Conservation (phyloP, 2,113 vertebrate species). For the Ifrita kowaldi region DNA sequence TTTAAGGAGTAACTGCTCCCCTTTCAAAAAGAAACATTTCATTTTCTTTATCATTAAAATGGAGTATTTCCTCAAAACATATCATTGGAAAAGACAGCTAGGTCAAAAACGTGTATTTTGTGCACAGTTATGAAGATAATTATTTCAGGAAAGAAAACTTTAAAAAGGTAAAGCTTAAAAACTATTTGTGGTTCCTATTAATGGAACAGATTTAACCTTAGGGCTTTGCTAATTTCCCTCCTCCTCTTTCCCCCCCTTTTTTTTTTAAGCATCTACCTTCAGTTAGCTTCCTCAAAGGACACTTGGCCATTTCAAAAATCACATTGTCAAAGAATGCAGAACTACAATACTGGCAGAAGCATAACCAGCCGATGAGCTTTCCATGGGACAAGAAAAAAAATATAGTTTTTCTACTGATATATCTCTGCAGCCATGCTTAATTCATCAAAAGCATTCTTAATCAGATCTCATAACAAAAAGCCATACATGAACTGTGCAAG, state of each 20-base stretch:
- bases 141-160: constrained; percentile 12
- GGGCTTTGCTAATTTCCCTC: constrained; percentile 17
- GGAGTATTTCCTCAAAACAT: background rate
- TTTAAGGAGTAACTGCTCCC: background rate
- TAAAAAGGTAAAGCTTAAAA: background rate
- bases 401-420: background rate
- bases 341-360: background rate
- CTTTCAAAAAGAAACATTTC: background rate
- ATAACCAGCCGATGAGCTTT: background rate
- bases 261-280: background rate
- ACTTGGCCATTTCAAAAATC: background rate
- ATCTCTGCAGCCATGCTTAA: background rate
- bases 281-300: background rate
- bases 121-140: background rate
- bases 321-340: background rate
- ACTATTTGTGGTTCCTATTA: constrained; percentile 36
- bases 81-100: background rate
- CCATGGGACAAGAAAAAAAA: background rate
- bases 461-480: background rate
- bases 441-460: background rate
- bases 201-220: constrained; percentile 30
- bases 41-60: background rate
- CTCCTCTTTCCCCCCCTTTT: background rate
- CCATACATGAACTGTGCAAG: accelerated
- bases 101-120: background rate